These are phyloP conservation scores for Agapornis roseicollis DNA, from an alignment of 2,113 vertebrate genomes.

Conservation along the genomic window DNA sequence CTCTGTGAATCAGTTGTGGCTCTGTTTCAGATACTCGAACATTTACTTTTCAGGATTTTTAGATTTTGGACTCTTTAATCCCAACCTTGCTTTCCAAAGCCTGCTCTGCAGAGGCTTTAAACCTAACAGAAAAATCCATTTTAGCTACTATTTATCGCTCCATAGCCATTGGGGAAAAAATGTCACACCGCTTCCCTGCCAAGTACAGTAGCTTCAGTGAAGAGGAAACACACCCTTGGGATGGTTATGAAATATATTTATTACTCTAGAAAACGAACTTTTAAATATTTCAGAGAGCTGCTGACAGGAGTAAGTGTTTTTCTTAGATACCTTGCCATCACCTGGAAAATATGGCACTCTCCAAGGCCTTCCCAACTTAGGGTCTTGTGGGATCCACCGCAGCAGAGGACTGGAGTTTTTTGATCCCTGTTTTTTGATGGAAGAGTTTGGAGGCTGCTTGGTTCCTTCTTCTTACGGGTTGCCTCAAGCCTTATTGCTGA, in stretches of 20 bases:
- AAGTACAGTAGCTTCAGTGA: conserved; percentile 40
- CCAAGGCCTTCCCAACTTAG: background rate
- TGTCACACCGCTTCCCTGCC: background rate
- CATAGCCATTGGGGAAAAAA: conserved; percentile 30
- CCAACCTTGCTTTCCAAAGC: background rate
- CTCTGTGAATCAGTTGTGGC: background rate
- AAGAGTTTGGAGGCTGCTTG: background rate
- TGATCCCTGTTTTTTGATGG: background rate
- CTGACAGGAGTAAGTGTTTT: background rate
- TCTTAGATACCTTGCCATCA: background rate
- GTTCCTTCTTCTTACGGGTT: background rate
- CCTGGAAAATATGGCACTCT: background rate
- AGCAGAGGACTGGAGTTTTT: background rate
- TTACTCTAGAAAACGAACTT: conserved; percentile 37
- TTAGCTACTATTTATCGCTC: conserved; percentile 40
- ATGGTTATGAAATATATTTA: conserved; percentile 53
- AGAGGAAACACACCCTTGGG: conserved; percentile 17
- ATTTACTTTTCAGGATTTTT: background rate
- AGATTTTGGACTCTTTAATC: background rate
- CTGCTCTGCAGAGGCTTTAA: background rate
- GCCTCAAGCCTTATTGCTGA: background rate
- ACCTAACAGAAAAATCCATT: background rate
- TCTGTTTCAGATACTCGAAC: background rate
- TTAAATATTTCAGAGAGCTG: conserved; percentile 13
- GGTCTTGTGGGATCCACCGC: background rate